Base-by-base conservation (phyloP, 1,140 invertebrate genomes). In the Drosophila sp. region DNA sequence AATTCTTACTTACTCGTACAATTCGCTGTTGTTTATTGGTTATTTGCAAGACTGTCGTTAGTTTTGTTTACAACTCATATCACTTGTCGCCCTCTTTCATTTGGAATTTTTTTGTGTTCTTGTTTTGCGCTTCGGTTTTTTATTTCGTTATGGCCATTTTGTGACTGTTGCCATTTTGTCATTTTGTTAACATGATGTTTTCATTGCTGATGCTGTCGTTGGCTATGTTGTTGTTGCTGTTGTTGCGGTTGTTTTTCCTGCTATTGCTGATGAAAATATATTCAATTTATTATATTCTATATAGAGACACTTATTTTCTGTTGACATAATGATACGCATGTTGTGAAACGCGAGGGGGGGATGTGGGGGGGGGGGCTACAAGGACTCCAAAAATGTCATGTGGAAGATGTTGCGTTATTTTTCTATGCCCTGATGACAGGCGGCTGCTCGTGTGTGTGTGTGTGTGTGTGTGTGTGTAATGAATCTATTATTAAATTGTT, bases 401-500 rank as follows among this genome's bases (percentile, higher is more conserved):
- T 62, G 66, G 57, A 80, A 76, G 80, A 81, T 81, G 69, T 69
- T 57, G 58, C 61, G 41, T 61, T 77, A 70, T 80, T 80, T 80
- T 80, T 54, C 69, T 74, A 66, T 47, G 72, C 70, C 66, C 55
- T 69, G 78, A 69, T 70, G 70, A 63, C 58, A 58, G 63, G 63
- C 72, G 17, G 29, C 60, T 57, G 54, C 65, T 61, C 56, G n/a
- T n/a, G n/a, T n/a, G n/a, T n/a, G 60, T 70, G 60, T 29, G 5
- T 61, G 58, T 57, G 50, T 62, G 27, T 70, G 55, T 30, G 44
- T 35, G 38, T 68, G 62, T 33, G 83, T 89, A 87, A 87, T 87
- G 83, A 87, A 87, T 87, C 83, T 87, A 89, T 87, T 87, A 87
- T 87, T 87, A 89, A 89, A 87, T 89, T 87, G 84, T 83, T 76